Base-by-base conservation (phyloP, 1,140 invertebrate species). In the Papilio xuthus region DNA sequence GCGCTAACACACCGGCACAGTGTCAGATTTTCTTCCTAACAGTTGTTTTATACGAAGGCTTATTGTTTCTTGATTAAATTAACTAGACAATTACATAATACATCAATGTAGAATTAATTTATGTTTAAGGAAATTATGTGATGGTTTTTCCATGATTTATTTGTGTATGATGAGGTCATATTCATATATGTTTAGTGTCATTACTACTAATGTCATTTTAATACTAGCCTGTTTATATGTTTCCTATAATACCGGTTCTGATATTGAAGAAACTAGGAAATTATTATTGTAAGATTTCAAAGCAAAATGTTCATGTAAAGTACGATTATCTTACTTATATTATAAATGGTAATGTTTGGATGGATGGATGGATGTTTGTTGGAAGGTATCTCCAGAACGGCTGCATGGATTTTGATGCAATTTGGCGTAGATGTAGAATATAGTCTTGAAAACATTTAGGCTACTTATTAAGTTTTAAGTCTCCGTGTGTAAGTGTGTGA, bases 131-230 rank as follows among this genome's bases (percentile, higher is more conserved):
- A 63, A 63, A 63, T 63, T 63, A 7, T 63, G 10, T 13, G 3
- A 12, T 63, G 60, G 60, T 28, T 63, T 63, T 63, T 63, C 60
- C 60, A 63, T 63, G 60, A 63, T 63, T 63, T 63, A 63, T 63
- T 28, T 63, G 26, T 63, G 26, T 63, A 32, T 13, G 60, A 63
- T 63, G 60, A 63, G 60, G 26, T 63, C 60, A 63, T 63, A 63
- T 63, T 10, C 12, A 6, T 26, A 60, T 50, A 50, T 20, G 56
- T 60, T 63, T 53, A 53, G 18, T 53, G 26, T 60, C 10, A 60
- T 60, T 60, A 60, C 56, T 12, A 60, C 13, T 60, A 60, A 60
- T 60, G 20, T 28, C 12, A 12, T 60, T 60, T 60, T 26, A 60
- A 60, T 60, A 60, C 56, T 60, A 60, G 20, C 23, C 10, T 23